Base-by-base conservation (phyloP, 2,888 invertebrate species). In the Mesochorus sp. region DNA sequence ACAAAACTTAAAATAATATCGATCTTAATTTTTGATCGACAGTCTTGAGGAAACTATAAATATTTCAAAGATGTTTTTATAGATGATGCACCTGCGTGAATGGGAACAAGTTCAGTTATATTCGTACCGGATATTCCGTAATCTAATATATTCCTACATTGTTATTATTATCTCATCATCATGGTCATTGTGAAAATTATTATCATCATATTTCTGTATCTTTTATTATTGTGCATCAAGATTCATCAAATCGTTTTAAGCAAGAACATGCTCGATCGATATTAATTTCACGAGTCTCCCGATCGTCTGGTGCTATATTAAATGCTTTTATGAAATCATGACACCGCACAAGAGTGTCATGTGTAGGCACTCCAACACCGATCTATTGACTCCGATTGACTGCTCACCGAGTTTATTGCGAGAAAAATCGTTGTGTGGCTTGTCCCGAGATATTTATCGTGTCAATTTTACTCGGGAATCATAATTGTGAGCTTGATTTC, bases 261-360 rank as follows among this genome's bases (percentile, higher is more conserved):
- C 39, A 12, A 64, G 17, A 57, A 1, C 17, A 47, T 44, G n/a
- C 2, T 6, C 44, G 10, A 61, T 53, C 53, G 44, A 24, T 68
- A 62, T 49, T 44, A 26, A 55, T 62, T 57, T 12, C 21, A 2
- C 39, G 26, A 26, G 59, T 59, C 73, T 66, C 57, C 59, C 57
- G 39, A 5, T 68, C 21, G 64, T 64, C 49, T 26, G 14, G 26
- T n/a, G n/a, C n/a, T 57, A 51, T 26, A 39, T n/a, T 12, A 10
- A 31, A 68, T 44, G n/a, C 42, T 31, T 57, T 68, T 76, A 83
- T 81, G 51, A 76, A 81, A 83, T 82, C 80, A 82, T 79, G 71
- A 81, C 80, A 78, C 82, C 71, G 76, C 17, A 34, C 37, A 26
- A 51, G 8, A 37, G 39, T 47, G 61, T 49, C 70, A 21, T 51